Percentiles rank a stretch among this genome's conserved stretches.
Evolutionary conservation across 1,140 invertebrate genomes (phyloP).

Genomic region (Drosophila simulans): DNA sequence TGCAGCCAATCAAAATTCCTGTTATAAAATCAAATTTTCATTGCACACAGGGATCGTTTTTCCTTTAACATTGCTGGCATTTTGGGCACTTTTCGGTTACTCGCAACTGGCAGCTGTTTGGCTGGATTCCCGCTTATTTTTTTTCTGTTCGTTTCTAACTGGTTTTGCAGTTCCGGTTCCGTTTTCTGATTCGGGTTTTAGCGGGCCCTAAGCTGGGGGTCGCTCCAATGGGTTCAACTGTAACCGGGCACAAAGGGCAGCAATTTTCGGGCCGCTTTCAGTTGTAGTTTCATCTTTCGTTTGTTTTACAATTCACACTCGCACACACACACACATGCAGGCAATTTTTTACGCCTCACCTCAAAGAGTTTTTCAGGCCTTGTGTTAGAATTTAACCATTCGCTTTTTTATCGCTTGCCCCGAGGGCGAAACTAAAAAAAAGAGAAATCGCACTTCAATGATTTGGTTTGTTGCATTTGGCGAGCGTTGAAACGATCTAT

Average conservation of each 20-base stretch:
- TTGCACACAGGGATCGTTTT: slow-evolving; percentile 70
- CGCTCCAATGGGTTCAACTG: slow-evolving; percentile 39
- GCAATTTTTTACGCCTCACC: slow-evolving; percentile 54
- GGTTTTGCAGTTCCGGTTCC: slow-evolving; percentile 37
- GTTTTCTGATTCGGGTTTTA: slow-evolving; percentile 50
- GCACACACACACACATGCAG: slow-evolving; percentile 10
- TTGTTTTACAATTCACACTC: slow-evolving; percentile 54
- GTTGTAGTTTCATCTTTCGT: slow-evolving; percentile 73
- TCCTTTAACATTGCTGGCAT: slow-evolving; percentile 54
- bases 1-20: slow-evolving; percentile 81
- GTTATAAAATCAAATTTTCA: slow-evolving; percentile 83
- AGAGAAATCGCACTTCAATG: slow-evolving; percentile 20
- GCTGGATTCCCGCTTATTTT: neutral
- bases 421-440: neutral
- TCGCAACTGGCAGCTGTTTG: slow-evolving; percentile 17
- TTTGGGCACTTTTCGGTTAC: slow-evolving; percentile 35
- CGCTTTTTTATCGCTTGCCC: slow-evolving; percentile 3
- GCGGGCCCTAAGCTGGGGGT: slow-evolving; percentile 5
- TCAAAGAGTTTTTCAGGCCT: slow-evolving; percentile 67
- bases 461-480: slow-evolving; percentile 42
- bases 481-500: slow-evolving; percentile 14
- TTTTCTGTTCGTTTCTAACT: slow-evolving; percentile 27
- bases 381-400: slow-evolving; percentile 49
- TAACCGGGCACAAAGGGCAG: slow-evolving; percentile 66
- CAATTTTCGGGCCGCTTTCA: slow-evolving; percentile 60